Base-by-base conservation (phyloP, 2,797 vertebrate species). In the Prionace glauca region DNA sequence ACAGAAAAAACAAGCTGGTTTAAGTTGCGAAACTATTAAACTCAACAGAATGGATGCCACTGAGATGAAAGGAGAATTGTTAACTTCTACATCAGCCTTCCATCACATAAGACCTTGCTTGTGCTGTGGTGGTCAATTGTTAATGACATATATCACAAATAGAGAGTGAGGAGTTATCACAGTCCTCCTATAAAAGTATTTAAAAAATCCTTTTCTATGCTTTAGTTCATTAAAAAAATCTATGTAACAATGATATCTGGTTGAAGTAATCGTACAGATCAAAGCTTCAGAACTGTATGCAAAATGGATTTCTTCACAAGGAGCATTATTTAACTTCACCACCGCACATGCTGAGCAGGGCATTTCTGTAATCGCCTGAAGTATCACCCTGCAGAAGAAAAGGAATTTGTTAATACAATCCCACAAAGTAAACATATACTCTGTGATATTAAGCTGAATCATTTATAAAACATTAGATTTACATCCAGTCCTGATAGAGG, bases 291-390 rank as follows among this genome's bases (percentile, higher is more conserved):
- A 50, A 16, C 24, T 94, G 16, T 36, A 29, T 50, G 69, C 50
- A 12, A 41, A 74, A 74, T 56, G 29, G 9, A 29, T 50, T 94
- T 5, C 45, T 56, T 94, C 93, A 74, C 14, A 74, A 74, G 69
- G 26, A 81, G 84, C 8, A 0, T 98, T 96, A 98, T 26, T 98
- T 97, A 0, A 98, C 98, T 67, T 98, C 98, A 1, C 98, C 98
- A 0, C 98, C 98, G 1, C 99, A 99, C 96, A 99, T 98, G 96
- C 98, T 98, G 95, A 99, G 97, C 62, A 99, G 97, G 0, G 98
- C 98, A 96, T 98, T 99, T 97, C 98, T 98, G 96, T 99, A 99
- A 97, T 99, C 98, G 84, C 99, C 99, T 0, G 97, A 97, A 0
- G 99, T 99, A 96, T 99, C 99, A 67, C 98, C 98, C 99, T 99